These are phyloP conservation scores for Glaucopsyche alexis DNA, from an alignment of 2,888 invertebrate species.

Conservation along the genomic window DNA sequence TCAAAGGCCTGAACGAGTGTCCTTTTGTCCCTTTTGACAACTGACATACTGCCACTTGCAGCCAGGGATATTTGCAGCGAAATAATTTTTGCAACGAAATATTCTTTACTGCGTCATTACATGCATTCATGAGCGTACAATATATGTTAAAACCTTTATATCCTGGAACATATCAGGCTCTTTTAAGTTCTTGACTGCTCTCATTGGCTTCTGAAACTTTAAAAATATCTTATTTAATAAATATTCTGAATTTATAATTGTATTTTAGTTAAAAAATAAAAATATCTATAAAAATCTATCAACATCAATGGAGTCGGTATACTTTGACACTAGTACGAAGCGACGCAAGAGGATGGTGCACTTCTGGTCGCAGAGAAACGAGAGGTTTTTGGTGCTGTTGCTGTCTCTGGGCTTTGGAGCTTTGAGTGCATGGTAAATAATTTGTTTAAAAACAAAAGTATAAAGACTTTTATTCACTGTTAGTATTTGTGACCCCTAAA, in stretches of 20 bases:
- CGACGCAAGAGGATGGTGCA: conserved; percentile 49
- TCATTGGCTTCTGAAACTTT: too few species aligned
- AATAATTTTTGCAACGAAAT: background rate
- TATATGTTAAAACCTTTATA: too few species aligned
- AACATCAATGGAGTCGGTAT: conserved; percentile 53
- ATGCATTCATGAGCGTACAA: background rate
- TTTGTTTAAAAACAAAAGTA: background rate
- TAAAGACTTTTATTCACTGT: too few species aligned
- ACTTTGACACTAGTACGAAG: conserved; percentile 56
- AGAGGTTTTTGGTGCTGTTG: conserved; percentile 54
- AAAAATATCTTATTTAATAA: too few species aligned
- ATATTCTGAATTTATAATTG: too few species aligned
- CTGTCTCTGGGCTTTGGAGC: conserved; percentile 54
- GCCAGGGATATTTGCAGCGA: background rate
- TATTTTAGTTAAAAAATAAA: conserved; percentile 50
- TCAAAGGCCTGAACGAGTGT: background rate
- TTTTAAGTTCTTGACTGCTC: too few species aligned
- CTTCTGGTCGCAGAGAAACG: conserved; percentile 53
- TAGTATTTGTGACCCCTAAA: too few species aligned
- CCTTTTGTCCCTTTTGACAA: conserved; percentile 11
- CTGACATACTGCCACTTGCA: background rate
- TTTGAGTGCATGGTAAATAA: conserved; percentile 55
- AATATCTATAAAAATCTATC: conserved; percentile 53
- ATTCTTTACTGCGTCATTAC: background rate
- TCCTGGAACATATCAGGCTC: too few species aligned